These are phyloP conservation scores for Narcine bancroftii DNA, from an alignment of 2,113 vertebrate species.

Conservation along the genomic window DNA sequence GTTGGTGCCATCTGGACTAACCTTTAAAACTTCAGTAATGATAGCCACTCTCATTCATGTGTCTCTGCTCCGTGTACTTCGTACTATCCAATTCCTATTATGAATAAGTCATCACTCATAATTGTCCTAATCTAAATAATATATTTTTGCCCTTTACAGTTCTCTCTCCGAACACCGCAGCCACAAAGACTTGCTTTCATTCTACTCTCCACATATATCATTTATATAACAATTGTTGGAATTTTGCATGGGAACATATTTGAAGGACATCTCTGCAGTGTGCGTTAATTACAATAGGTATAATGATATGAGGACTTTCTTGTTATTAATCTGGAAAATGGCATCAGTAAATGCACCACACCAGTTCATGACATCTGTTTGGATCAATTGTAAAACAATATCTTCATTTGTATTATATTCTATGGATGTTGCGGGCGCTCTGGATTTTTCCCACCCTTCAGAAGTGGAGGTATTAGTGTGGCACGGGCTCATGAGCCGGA, in stretches of 20 bases:
- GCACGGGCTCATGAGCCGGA: too few species aligned
- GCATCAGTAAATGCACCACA: not conserved
- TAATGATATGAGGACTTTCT: not conserved
- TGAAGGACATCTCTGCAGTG: not conserved
- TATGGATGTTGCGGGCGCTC: too few species aligned
- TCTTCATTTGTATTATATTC: not conserved
- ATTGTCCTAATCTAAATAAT: constrained; percentile 3
- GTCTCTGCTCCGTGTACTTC: not conserved
- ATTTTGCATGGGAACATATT: not conserved
- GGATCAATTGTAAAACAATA: not conserved
- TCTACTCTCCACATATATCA: not conserved
- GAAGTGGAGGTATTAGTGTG: too few species aligned
- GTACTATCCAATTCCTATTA: not conserved
- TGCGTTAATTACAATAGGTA: not conserved
- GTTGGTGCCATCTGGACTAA: not conserved
- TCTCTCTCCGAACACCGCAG: not conserved
- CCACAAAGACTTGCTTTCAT: not conserved
- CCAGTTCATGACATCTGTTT: not conserved
- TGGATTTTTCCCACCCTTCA: too few species aligned
- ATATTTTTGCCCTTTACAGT: not conserved
- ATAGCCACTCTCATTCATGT: not conserved
- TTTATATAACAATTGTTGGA: not conserved
- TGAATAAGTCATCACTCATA: not conserved
- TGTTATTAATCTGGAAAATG: not conserved
- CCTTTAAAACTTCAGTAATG: not conserved